Evolutionary conservation across 2,797 vertebrate genomes (phyloP), one percentile per base, ranked within the genome.

Genomic region (Lepilemur ruficaudatus): DNA sequence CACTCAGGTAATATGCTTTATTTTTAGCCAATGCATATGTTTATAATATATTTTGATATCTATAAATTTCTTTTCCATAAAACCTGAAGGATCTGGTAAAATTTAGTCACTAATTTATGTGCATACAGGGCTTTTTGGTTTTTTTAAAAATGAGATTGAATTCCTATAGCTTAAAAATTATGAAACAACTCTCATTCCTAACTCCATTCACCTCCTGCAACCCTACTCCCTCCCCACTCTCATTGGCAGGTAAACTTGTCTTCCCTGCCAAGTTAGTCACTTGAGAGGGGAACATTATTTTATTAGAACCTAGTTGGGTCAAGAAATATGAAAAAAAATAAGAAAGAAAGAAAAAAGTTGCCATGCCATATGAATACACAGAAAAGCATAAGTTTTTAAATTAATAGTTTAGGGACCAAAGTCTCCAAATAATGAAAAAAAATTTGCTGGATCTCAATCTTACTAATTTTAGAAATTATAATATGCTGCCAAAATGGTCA

Each of bases 291-390:
- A 94, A 92, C n/a, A 86, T 88, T 93, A 73, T 38, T 87, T 90
- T 95, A 88, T 94, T 79, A 95, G 67, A 96, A 72, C 14, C 38
- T 73, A 80, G 35, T 78, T 76, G 43, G 25, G 32, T 94, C 70
- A 95, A 96, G 15, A 67, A 94, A 95, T 87, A 61, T 67, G 28
- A 95, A 92, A 23, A 90, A 97, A 93, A 83, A 59, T 46, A 93
- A 63, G 38, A n/a, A 95, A 72, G 50, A 83, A 92, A 76, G 75
- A 35, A 89, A 82, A 85, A 96, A 65, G 32, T 70, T 93, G 3
- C 9, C 14, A 48, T 48, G 7, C 5, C 28, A 35, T 90, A 93
- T 81, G 25, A 89, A 69, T 69, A 90, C 61, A 41, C 28, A 90
- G 8, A 76, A 96, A 90, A 72, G 0, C 13, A 70, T 57, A 52